These are phyloP conservation scores for Cryptoprocta ferox DNA, from an alignment of 2,797 vertebrate genomes.

Conservation along the genomic window DNA sequence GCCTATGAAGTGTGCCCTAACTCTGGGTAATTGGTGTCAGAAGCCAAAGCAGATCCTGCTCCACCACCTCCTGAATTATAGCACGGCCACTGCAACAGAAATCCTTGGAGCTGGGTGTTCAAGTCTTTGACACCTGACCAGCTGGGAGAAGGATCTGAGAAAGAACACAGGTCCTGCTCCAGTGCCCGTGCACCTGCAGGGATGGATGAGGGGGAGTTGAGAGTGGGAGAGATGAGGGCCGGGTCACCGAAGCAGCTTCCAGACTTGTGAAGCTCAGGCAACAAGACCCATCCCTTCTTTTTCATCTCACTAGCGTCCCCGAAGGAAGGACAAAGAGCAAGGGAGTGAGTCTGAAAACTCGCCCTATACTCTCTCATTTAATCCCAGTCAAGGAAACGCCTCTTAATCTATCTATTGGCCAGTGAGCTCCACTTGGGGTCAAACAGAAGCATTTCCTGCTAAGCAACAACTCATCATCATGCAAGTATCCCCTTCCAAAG, in stretches of 20 bases:
- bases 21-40: not conserved
- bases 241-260: not conserved
- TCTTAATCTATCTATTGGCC: not conserved
- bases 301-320: not conserved
- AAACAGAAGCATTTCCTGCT: not conserved
- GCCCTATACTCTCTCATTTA: not conserved
- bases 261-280: not conserved
- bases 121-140: not conserved
- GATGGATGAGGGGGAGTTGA: not conserved
- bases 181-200: not conserved
- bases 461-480: not conserved
- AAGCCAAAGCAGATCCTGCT: not conserved
- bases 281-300: not conserved
- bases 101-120: not conserved
- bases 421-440: not conserved
- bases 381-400: not conserved
- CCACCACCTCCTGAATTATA: not conserved
- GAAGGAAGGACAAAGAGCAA: not conserved
- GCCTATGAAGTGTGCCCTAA: not conserved
- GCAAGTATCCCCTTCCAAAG: not conserved
- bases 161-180: not conserved
- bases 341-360: not conserved
- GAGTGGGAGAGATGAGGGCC: not conserved
- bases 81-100: not conserved
- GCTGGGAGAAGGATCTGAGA: not conserved